Evolutionary conservation across 64 coral and sea anemone genomes (phyloP), one percentile per base, ranked within the genome.

Genomic region (Actinia tenebrosa): DNA sequence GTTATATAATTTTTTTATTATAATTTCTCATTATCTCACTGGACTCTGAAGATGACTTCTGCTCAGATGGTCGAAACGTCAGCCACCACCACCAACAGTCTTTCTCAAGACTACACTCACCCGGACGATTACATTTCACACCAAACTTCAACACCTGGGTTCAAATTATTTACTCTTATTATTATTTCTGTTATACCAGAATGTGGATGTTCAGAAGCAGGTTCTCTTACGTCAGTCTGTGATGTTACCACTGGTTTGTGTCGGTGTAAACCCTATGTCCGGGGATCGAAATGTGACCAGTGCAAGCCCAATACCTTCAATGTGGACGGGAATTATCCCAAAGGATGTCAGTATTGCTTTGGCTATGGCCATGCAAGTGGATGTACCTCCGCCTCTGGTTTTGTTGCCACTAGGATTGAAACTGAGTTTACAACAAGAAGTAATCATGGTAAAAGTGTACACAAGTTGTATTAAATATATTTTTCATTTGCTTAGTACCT

Each of bases 311-410:
- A 89, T 11, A 92, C 89, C 16, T 98, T 94, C 54, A 89, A 94
- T 64, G 47, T 94, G 45, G 64, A 71, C 69, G 23, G 20, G 43
- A 84, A 46, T 25, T 87, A 93, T 80, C 58, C 77, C 3, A 90
- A 94, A 47, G 95, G 95, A 5, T 98, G 95, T 79, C 89, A 94
- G 87, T 58, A 88, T 46, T 98, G 95, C 47, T 98, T 98, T 92
- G 95, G 92, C 26, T 98, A 98, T 80, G 92, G 92, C 0, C 87
- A 79, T 64, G 87, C 89, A 19, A 18, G 72, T 54, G 63, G 58
- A 20, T 98, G 95, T 86, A 87, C 53, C 44, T 89, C 95, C 18
- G 95, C 92, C 44, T 44, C 50, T 13, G 92, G 84, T 53, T 98
- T 98, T 77, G 82, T 92, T 63, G 89, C 86, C 69, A 66, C 78